Evolutionary conservation across 1,140 invertebrate genomes (phyloP), one percentile per base, ranked within the genome.

Genomic region (Drosophila busckii): DNA sequence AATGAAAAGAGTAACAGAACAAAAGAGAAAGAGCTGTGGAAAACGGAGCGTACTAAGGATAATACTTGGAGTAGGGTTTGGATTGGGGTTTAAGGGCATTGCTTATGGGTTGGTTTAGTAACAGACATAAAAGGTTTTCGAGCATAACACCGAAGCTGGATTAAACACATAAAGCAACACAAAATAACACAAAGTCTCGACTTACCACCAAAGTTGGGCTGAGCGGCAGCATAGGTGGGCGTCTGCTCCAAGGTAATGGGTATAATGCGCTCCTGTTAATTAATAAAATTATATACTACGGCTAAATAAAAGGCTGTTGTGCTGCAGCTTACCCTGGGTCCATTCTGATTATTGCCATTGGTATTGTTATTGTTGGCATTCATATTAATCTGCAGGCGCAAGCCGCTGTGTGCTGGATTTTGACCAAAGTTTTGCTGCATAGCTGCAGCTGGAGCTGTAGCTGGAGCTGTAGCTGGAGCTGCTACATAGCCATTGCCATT

Each of bases 181-280:
- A 44, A n/a, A 6, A 12, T 22, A 26, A 25, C 10, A 17, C 9
- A 17, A 5, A 10, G 2, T 40, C 3, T 1, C 3, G 12, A 82
- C 78, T 86, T 71, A 86, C 84, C 68, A 56, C 62, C 71, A 35
- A 85, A 85, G 22, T 70, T 84, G 29, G 83, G 83, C 44, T 85
- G 83, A 4, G 83, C 71, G 10, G 82, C 61, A 56, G 84, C 69
- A 67, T 80, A 71, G 32, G 80, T 76, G 5, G 85, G 85, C 1
- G 80, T 82, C 31, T 87, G 87, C 59, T 90, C 89, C 48, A 90
- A 48, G 52, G 88, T 88, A 40, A 90, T 89, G 41, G 89, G 89
- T 62, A 90, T 89, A 17, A 90, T 87, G 35, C 88, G 82, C 55
- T 87, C 86, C 82, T 87, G 7, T 2, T 70, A 26, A 15, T 2